Evolutionary conservation across 2,888 invertebrate species (phyloP), one percentile per base, ranked within the genome.

Genomic region (Chalcosyrphus nemorum): DNA sequence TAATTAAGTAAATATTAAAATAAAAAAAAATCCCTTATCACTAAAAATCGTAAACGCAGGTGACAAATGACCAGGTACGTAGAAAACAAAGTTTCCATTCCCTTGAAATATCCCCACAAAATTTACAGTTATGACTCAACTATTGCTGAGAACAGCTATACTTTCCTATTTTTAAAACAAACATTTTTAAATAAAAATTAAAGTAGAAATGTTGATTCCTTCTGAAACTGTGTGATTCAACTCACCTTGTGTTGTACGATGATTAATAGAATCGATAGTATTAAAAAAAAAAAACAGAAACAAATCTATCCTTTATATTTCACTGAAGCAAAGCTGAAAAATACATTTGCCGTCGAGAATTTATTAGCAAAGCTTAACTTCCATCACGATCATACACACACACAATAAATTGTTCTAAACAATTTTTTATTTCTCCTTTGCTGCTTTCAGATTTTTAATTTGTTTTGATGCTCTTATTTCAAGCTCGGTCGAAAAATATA

Each of bases 381-480:
- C 21, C 63, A 63, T 74, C 61, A 56, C 38, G 54, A 74, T 56
- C 54, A 32, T 35, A 65, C 43, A 65, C 43, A 38, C 17, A 56
- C 56, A 74, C 54, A 74, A 29, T 57, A 19, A 38, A 32, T 29
- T 56, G 43, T 65, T 65, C 45, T 54, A 56, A 52, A 45, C 74
- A 74, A 74, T 74, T 56, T 35, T 6, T 32, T 43, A 11, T 54
- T 61, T 43, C 32, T 38, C 0, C 9, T 52, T 32, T 59, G 6
- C n/a, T n/a, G n/a, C n/a, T 70, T 35, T 24, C 13, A 57, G 6
- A 2, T 71, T n/a, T 50, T 29, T 56, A 54, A 32, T 63, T 63
- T 54, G 52, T 59, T 52, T 61, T 63, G 61, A 72, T 52, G 63
- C 50, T 45, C 63, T 17, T 56, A 66, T 57, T 66, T 56, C 38